Evolutionary conservation across 2,888 invertebrate genomes (phyloP), one percentile per base, ranked within the genome.

Genomic region (Nemotelus pantherinus): DNA sequence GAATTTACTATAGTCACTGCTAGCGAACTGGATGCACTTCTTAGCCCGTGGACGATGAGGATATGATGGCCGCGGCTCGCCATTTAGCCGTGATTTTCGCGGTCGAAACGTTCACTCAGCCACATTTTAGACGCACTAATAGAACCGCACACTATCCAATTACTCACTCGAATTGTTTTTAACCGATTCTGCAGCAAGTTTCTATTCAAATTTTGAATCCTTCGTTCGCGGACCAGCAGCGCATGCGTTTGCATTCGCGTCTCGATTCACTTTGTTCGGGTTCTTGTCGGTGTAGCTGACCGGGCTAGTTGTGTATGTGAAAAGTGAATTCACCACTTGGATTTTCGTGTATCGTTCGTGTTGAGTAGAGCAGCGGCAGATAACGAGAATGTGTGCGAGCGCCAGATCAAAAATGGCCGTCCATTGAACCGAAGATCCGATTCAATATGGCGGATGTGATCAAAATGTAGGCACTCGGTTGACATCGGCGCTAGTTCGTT

Each of bases 161-260:
- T 39, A 71, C 5, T 3, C 57, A 74, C 63, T 74, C 48, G 60
- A 58, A 58, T 58, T 58, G 71, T 71, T 71, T 57, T 71, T 55
- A 45, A 60, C 72, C 72, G 63, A 48, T n/a, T 58, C 63, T 25
- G 47, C 74, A 44, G 57, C 39, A 48, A 63, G 43, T 60, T 60
- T 74, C 71, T 76, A 71, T 67, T 77, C 53, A 72, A 76, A 77
- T 76, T 79, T 60, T 53, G 50, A 67, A 68, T 68, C 67, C 75
- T 81, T 80, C 82, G 82, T 74, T 80, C 78, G 72, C 78, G 79
- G 78, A 82, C 81, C 82, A 82, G 79, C 77, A 81, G 82, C 82
- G 82, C 82, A 83, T 84, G 84, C 84, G 83, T 82, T 81, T 82
- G 81, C 82, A 82, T 82, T 83, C 84, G 84, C 85, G 85, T 83